Evolutionary conservation across 2,888 invertebrate genomes (phyloP).

Genomic region (Papilio elwesi): DNA sequence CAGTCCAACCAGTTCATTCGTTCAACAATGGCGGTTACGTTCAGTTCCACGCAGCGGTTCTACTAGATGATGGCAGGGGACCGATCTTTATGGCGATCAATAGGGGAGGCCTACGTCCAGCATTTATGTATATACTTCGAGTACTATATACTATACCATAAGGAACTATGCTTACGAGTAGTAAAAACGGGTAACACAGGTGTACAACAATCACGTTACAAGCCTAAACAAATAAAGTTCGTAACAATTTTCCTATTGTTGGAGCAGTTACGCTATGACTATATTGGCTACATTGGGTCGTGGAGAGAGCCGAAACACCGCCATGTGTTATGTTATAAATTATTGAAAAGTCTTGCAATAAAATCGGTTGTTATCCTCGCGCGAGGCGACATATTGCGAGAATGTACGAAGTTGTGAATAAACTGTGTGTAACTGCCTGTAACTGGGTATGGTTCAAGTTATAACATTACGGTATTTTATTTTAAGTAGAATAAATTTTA

Average conservation of each 20-base stretch:
- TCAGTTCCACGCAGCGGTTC: no score
- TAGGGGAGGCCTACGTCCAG: no score
- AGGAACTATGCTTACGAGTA: no score
- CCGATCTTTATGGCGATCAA: no score
- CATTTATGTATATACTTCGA: no score
- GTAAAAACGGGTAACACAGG: background rate
- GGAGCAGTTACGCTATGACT: conserved; percentile 1
- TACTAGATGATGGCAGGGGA: no score
- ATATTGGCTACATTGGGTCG: conserved; percentile 39
- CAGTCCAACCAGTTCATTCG: no score
- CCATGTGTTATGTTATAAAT: conserved; percentile 72
- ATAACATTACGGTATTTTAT: conserved; percentile 8
- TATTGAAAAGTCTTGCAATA: conserved; percentile 77
- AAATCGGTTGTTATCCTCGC: conserved; percentile 57
- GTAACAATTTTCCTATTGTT: conserved; percentile 2
- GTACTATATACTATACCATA: no score
- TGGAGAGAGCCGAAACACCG: conserved; percentile 41
- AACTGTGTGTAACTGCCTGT: conserved; percentile 61
- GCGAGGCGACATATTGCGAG: conserved; percentile 66
- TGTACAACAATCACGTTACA: background rate
- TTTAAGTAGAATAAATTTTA: no score
- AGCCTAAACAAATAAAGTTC: conserved; percentile 8
- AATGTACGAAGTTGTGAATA: conserved; percentile 75
- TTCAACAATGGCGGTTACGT: no score
- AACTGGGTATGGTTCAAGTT: conserved; percentile 39